A percentile compares a stretch with the other conserved stretches of the same genome.
Evolutionary conservation across 2,888 invertebrate genomes (phyloP).

Genomic region (Asteroscopus sphinx): DNA sequence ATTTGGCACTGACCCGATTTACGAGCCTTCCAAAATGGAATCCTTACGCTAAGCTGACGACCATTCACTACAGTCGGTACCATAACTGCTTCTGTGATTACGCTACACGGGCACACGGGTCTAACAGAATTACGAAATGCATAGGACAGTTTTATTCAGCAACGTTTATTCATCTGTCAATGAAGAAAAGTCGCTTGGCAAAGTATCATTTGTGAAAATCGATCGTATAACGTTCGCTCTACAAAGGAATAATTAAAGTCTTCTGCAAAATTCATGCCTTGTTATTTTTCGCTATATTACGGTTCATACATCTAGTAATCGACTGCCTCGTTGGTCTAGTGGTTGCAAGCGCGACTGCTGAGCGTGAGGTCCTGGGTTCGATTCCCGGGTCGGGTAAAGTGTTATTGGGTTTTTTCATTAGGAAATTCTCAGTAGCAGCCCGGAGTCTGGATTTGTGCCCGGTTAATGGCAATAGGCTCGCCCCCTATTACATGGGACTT

Average conservation of each 20-base stretch:
- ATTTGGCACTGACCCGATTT: constrained; percentile 58
- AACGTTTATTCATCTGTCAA: constrained; percentile 6
- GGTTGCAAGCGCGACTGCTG: too few relatives aligned
- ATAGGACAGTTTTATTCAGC: constrained; percentile 6
- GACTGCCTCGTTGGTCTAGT: too few relatives aligned
- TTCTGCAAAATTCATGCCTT: neutral
- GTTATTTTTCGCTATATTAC: too few relatives aligned
- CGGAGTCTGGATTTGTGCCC: too few relatives aligned
- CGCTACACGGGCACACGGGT: constrained; percentile 6
- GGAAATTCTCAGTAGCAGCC: too few relatives aligned
- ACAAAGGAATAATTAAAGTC: neutral
- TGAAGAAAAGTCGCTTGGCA: constrained; percentile 3
- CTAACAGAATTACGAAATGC: constrained; percentile 17
- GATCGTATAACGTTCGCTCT: neutral
- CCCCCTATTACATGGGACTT: too few relatives aligned
- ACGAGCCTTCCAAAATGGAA: constrained; percentile 51
- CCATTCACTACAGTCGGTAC: constrained; percentile 30
- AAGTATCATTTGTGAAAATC: neutral
- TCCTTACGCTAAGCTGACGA: constrained; percentile 42
- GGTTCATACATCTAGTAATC: too few relatives aligned
- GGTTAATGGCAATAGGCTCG: too few relatives aligned
- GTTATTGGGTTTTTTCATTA: too few relatives aligned
- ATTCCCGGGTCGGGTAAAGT: too few relatives aligned
- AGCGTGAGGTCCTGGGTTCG: too few relatives aligned
- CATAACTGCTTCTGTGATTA: constrained; percentile 27